Evolutionary conservation across 2,888 invertebrate species (phyloP), one percentile per base, ranked within the genome.

Genomic region (Heliconius sara): DNA sequence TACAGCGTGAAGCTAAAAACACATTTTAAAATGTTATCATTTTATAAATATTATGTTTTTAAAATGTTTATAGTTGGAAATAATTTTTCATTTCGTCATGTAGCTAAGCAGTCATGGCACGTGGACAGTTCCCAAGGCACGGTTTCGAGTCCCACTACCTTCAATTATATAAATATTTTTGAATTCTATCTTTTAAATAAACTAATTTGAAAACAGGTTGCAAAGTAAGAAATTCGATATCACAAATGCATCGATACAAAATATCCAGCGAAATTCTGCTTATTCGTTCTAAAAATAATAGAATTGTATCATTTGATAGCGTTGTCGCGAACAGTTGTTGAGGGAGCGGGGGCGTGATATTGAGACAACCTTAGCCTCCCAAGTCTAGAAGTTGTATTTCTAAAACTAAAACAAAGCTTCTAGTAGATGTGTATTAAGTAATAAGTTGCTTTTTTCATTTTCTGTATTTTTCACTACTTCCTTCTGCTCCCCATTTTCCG

Each of bases 251-350:
- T 25, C 25, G 63, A 65, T 66, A 66, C 43, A 75, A 75, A 75
- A 75, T 65, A 65, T 30, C 22, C 22, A 12, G 43, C 43, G 12
- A 66, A 65, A 75, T 75, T 75, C 43, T 75, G 75, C 65, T 75
- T 75, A 65, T 75, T 75, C 75, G 65, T 75, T 27, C 65, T 66
- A 66, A 75, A 75, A 75, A 75, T 75, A 75, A 75, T 43, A 43
- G 75, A 75, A 75, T 75, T 65, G 75, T 66, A 43, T 75, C 75
- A 75, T 75, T 75, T 75, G 75, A 75, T 75, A 75, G 75, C 63
- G 75, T 75, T 75, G 75, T 66, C 75, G 75, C 75, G 39, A 75
- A 75, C 75, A 75, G 65, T 75, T 75, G 75, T 75, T 66, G 47
- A 43, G 27, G 27, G 75, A 66, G 16, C 25, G 60, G 65, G 25